Conservation (phyloP, 2,888 invertebrate genomes). For the Dichetophora obliterata region DNA sequence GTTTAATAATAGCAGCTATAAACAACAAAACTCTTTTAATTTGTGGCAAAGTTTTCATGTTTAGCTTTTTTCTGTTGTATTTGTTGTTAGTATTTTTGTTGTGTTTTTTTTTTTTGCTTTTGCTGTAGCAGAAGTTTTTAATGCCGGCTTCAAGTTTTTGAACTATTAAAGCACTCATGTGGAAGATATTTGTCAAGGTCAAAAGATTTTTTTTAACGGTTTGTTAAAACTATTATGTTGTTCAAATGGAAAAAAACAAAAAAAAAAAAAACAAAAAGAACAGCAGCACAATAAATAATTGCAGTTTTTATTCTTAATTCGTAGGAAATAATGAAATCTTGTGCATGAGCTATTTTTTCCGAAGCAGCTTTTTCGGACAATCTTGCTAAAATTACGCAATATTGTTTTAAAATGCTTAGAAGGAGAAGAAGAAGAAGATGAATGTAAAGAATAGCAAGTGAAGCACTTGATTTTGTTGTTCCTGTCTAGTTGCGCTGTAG, state of each 20-base stretch:
- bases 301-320: slow-evolving; percentile 19
- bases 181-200: slow-evolving; percentile 68
- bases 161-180: slow-evolving; percentile 68
- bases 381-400: background rate
- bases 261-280: background rate
- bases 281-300: slow-evolving; percentile 23
- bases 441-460: background rate
- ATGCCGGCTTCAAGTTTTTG: slow-evolving; percentile 50
- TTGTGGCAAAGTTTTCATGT: slow-evolving; percentile 1
- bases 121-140: slow-evolving; percentile 1
- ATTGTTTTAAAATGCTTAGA: background rate
- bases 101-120: background rate
- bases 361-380: background rate
- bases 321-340: slow-evolving; percentile 26
- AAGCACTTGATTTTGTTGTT: no score
- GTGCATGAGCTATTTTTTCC: background rate
- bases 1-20: slow-evolving; percentile 6
- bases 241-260: background rate
- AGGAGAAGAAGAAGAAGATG: background rate
- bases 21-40: background rate
- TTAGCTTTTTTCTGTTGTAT: background rate
- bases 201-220: slow-evolving; percentile 43
- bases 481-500: background rate
- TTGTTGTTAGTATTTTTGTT: background rate
- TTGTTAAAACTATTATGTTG: slow-evolving; percentile 9